These are phyloP conservation scores for Aradophagus sp. DNA, from an alignment of 1,140 invertebrate species.

Conservation along the genomic window DNA sequence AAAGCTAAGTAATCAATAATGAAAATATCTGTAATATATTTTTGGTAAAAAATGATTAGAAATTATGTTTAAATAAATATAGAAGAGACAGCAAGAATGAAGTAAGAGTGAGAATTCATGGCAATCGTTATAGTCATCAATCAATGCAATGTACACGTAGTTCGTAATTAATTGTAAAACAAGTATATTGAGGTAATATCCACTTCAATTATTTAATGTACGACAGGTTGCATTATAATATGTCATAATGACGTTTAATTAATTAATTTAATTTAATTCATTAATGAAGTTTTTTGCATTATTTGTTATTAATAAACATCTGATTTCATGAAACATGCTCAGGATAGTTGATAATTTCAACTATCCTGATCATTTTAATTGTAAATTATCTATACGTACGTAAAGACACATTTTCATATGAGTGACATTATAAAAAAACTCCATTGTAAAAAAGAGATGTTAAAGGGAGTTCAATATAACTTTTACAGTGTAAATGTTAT, in stretches of 20 bases:
- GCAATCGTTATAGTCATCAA: conserved; percentile 59
- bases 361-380: no score
- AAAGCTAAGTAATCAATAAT: conserved; percentile 2
- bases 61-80: conserved; percentile 15
- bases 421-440: no score
- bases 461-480: no score
- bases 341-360: no score
- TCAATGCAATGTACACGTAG: conserved; percentile 59
- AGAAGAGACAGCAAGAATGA: conserved; percentile 16
- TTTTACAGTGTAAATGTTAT: no score
- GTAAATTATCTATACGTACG: no score
- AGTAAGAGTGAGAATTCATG: conserved; percentile 51
- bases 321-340: conserved; percentile 1
- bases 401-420: no score
- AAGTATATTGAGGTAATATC: conserved; percentile 33
- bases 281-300: conserved; percentile 8
- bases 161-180: conserved; percentile 44
- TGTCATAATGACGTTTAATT: no score
- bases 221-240: conserved; percentile 13
- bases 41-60: conserved; percentile 24
- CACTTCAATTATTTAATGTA: conserved; percentile 36
- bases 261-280: no score
- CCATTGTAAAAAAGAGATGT: no score
- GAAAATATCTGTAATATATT: conserved; percentile 22
- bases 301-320: conserved; percentile 5